Conservation (phyloP, 2,113 vertebrate species). For the Halcyon malimbica region DNA sequence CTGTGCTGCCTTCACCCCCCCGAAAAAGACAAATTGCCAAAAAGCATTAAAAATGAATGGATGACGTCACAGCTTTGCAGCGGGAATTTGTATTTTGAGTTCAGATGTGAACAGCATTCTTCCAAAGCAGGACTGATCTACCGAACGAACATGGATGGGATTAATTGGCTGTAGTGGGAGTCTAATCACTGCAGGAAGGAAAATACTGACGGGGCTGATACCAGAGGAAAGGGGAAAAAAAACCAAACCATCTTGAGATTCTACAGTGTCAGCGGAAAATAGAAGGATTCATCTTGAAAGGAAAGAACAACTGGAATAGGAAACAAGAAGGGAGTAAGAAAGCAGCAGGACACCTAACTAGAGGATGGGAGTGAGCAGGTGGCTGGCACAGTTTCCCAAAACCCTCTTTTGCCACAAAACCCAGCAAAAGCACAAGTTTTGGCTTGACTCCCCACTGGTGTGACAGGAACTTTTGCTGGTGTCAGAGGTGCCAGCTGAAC, state of each 20-base stretch:
- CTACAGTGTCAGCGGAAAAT: not conserved
- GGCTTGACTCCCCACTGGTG: too few relatives aligned
- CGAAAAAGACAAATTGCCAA: not conserved
- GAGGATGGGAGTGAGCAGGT: fast-evolving
- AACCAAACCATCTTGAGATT: not conserved
- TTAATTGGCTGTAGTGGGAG: not conserved
- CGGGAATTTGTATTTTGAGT: not conserved
- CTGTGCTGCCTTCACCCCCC: not conserved
- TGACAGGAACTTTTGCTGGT: too few relatives aligned
- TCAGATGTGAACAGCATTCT: not conserved
- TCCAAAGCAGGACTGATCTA: not conserved
- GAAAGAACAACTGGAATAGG: not conserved
- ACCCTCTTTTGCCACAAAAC: not conserved
- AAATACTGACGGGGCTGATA: not conserved
- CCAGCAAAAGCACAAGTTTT: too few relatives aligned
- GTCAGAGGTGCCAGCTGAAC: too few relatives aligned
- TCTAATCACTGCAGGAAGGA: not conserved
- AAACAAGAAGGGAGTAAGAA: not conserved
- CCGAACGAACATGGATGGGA: not conserved
- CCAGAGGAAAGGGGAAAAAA: not conserved
- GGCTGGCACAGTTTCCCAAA: not conserved
- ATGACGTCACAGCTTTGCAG: not conserved
- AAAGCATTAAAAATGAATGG: not conserved
- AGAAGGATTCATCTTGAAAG: not conserved
- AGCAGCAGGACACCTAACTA: not conserved